Percentiles rank a stretch among this genome's conserved stretches.
Conservation (phyloP, 2,797 vertebrate genomes). For the Tinamus major region DNA sequence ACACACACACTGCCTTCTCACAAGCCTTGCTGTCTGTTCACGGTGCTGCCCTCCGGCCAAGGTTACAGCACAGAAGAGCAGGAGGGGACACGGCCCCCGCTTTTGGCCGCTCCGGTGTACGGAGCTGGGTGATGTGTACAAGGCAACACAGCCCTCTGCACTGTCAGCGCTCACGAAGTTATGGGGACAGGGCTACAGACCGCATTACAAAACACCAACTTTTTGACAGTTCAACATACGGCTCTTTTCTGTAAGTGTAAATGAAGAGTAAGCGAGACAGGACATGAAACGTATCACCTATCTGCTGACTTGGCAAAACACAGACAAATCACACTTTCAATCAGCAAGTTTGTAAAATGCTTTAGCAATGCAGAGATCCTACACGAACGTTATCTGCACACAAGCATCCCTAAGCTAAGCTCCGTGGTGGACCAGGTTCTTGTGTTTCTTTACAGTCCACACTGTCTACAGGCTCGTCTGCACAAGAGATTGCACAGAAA, state of each 20-base stretch:
- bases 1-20: rapidly evolving
- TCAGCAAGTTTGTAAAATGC: background rate
- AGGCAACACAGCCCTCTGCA: background rate
- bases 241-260: background rate
- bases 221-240: background rate
- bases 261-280: background rate
- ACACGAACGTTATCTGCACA: background rate
- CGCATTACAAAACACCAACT: background rate
- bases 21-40: background rate
- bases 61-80: background rate
- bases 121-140: background rate
- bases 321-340: background rate
- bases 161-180: rapidly evolving
- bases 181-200: rapidly evolving
- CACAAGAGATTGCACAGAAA: background rate
- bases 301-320: background rate
- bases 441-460: background rate
- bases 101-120: rapidly evolving
- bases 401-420: background rate
- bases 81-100: background rate
- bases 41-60: background rate
- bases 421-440: background rate
- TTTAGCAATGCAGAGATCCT: background rate
- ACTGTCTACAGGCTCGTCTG: background rate
- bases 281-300: background rate